Base-by-base conservation (phyloP, 2,113 vertebrate genomes). In the Pterocles orientalis region DNA sequence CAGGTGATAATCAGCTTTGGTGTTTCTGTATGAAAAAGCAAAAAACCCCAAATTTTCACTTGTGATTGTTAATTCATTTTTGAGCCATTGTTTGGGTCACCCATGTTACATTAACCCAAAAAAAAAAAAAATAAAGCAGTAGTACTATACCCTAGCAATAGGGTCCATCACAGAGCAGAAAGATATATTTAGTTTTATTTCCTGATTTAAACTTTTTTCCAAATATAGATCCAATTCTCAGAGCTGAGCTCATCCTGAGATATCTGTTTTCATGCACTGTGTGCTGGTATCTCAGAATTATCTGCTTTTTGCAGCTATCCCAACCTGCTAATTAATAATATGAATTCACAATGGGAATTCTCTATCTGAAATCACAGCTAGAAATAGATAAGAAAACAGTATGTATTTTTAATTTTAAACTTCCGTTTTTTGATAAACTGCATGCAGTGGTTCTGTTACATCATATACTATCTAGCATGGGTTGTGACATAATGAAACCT, bases 261-360 rank as follows among this genome's bases (percentile, higher is more conserved):
- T 39, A 56, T 7, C 81, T 82, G 34, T 36, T 33, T 72, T 64
- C 93, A 82, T 64, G 51, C n/a, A 66, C 75, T 60, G 39, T 53
- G 51, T 25, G 56, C 41, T 75, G 41, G 21, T 93, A 96, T 97
- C 95, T 96, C 43, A 91, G 84, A 90, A 90, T 75, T 96, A 97
- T 84, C 91, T 97, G 90, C 71, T 92, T 70, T 95, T 93, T 58
- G 16, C 93, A 97, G 96, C 94, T 95, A 97, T 92, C 81, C 43
- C 41, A 87, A 39, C 58, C 16, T 70, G 69, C 58, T 96, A 96
- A 97, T 97, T 96, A 96, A 91, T 92, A 92, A 80, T 39, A 57
- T 68, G 50, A 82, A 92, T 82, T 93, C 57, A 51, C 88, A 78
- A 80, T 56, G 53, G 51, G 60, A 89, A 60, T 82, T 91, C 81